Evolutionary conservation across 2,888 invertebrate species (phyloP).

Genomic region (Podabrus alpinus): DNA sequence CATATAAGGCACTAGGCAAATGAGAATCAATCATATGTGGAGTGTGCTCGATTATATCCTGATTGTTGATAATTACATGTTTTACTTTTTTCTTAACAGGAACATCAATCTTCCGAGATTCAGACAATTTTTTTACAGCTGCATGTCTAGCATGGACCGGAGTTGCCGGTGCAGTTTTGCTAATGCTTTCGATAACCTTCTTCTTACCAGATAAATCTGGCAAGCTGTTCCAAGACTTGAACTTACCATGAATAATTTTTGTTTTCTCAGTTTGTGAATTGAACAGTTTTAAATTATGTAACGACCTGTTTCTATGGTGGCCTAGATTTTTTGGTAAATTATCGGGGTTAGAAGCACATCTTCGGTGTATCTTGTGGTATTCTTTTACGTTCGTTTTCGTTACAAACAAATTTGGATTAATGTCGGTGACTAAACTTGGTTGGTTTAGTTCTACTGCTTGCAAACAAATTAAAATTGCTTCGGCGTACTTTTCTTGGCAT

Average conservation of each 20-base stretch:
- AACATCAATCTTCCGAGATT: constrained; percentile 8
- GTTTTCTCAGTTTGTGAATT: constrained; percentile 5
- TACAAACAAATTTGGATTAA: constrained; percentile 60
- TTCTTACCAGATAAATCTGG: constrained; percentile 47
- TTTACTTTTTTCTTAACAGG: constrained; percentile 36
- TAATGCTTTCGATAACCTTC: constrained; percentile 37
- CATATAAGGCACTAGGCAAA: constrained; percentile 38
- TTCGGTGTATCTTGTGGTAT: constrained; percentile 57
- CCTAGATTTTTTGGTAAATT: constrained; percentile 44
- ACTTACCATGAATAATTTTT: constrained; percentile 42
- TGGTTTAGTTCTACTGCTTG: constrained; percentile 68
- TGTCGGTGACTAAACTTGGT: constrained; percentile 64
- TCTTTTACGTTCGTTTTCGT: constrained; percentile 44
- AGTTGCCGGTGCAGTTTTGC: constrained; percentile 50
- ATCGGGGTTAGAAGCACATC: constrained; percentile 63
- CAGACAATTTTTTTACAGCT: background rate
- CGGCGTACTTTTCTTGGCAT: constrained; percentile 63
- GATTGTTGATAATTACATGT: constrained; percentile 49
- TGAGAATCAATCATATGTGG: constrained; percentile 45
- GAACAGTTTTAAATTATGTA: constrained; percentile 14
- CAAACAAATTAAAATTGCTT: constrained; percentile 65
- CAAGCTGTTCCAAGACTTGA: constrained; percentile 55
- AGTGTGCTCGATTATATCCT: constrained; percentile 51
- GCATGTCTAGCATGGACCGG: constrained; percentile 41
- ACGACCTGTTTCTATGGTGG: constrained; percentile 19